Percentiles rank a stretch among this genome's conserved stretches.
phyloP scores from a whole-genome alignment of 2,888 invertebrate genomes.

The Watsonalla cultraria region DNA sequence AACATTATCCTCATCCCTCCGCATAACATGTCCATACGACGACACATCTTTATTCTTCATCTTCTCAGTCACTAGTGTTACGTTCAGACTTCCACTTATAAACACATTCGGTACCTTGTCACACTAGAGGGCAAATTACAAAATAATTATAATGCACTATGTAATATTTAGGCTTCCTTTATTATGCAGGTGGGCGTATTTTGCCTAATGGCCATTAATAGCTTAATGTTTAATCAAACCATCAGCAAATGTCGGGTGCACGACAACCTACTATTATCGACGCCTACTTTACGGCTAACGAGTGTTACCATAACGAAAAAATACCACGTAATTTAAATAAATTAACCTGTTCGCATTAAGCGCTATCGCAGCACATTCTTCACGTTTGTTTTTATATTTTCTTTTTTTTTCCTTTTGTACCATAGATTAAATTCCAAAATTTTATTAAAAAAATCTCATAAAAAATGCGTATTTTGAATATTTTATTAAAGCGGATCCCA shows the following conservation, averaged over 20 bases:
- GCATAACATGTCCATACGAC: too few relatives aligned
- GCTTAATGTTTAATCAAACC: constrained; percentile 50
- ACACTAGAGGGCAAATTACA: too few relatives aligned
- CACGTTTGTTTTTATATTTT: background rate
- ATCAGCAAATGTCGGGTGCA: constrained; percentile 22
- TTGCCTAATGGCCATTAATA: constrained; percentile 38
- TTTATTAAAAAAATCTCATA: too few relatives aligned
- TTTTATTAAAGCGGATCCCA: too few relatives aligned
- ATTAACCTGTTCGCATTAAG: constrained; percentile 12
- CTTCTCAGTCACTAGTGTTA: too few relatives aligned
- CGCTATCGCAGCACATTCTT: background rate
- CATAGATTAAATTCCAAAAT: too few relatives aligned
- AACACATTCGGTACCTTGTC: too few relatives aligned
- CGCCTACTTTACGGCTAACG: constrained; percentile 14
- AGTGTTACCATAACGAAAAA: constrained; percentile 10
- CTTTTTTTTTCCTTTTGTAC: background rate
- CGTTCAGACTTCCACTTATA: too few relatives aligned
- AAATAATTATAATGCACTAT: background rate
- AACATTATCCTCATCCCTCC: too few relatives aligned
- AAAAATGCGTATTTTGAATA: too few relatives aligned
- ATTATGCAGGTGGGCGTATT: constrained; percentile 13
- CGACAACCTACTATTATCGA: constrained; percentile 45
- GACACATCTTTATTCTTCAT: too few relatives aligned
- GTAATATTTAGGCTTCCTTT: constrained; percentile 10
- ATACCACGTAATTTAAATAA: constrained; percentile 18